Percentiles rank a stretch among this genome's conserved stretches.
Conservation (phyloP, 2,888 invertebrate species). For the Mesorhabditis sp. region DNA sequence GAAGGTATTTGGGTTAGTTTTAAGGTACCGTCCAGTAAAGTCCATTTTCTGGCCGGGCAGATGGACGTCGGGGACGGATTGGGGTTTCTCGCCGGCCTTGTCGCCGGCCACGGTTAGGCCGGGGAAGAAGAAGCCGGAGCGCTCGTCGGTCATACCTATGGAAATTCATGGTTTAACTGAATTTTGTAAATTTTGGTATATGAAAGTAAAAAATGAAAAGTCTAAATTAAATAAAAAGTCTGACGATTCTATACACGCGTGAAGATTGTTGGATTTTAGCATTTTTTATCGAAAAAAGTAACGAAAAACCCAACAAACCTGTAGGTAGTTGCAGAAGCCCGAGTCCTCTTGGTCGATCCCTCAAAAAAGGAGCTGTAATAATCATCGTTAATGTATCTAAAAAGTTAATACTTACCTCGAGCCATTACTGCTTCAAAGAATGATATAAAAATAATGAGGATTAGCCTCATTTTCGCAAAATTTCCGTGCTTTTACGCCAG, state of each 20-base stretch:
- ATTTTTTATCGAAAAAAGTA: no score
- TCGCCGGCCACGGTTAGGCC: slow-evolving; percentile 48
- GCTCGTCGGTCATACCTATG: slow-evolving; percentile 46
- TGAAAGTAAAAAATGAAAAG: not conserved
- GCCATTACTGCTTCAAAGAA: no score
- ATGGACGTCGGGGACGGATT: slow-evolving; percentile 42
- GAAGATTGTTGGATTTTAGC: no score
- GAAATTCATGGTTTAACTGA: not conserved
- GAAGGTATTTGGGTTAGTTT: not conserved
- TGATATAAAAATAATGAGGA: no score
- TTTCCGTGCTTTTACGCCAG: no score
- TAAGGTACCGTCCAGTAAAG: slow-evolving; percentile 40
- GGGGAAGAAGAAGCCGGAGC: slow-evolving; percentile 48
- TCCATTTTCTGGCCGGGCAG: slow-evolving; percentile 41
- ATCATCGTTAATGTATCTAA: no score
- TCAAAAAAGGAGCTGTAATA: slow-evolving; percentile 40
- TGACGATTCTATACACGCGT: no score
- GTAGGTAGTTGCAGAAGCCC: slow-evolving; percentile 46
- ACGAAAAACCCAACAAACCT: slow-evolving; percentile 8
- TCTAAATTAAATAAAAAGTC: no score
- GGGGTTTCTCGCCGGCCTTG: slow-evolving; percentile 45
- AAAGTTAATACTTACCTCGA: no score
- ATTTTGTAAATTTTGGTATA: not conserved
- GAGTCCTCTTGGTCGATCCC: slow-evolving; percentile 44
- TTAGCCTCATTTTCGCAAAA: no score